Evolutionary conservation across 2,888 invertebrate genomes (phyloP).

Genomic region (Oxycera nigricornis): DNA sequence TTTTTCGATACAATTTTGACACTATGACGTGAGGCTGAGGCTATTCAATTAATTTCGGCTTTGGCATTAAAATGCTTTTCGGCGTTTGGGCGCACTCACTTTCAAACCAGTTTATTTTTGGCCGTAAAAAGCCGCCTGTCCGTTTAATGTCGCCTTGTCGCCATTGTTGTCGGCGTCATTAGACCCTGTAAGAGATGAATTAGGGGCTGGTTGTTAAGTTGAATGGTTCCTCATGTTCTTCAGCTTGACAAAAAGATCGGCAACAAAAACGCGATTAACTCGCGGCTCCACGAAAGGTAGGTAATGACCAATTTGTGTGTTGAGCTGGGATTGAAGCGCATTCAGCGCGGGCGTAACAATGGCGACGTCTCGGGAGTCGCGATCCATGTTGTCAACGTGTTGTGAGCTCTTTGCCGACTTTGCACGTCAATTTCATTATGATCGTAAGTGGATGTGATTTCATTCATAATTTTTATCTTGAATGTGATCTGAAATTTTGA

Average conservation of each 20-base stretch:
- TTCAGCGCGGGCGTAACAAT: background rate
- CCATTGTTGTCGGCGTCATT: background rate
- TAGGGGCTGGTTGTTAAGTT: background rate
- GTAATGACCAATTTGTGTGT: background rate
- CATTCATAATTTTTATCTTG: background rate
- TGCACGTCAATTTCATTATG: background rate
- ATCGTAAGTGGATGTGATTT: background rate
- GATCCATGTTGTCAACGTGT: conserved; percentile 2
- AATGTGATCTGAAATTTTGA: too few species aligned
- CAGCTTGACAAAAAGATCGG: background rate
- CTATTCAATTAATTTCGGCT: background rate
- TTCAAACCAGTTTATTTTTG: background rate
- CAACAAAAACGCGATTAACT: background rate
- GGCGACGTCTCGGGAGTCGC: background rate
- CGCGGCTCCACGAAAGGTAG: background rate
- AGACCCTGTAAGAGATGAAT: background rate
- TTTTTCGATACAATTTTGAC: background rate
- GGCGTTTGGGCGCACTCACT: background rate
- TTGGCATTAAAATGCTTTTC: background rate
- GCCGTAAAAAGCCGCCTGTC: background rate
- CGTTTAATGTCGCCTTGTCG: background rate
- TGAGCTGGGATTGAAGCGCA: background rate
- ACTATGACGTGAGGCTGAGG: background rate
- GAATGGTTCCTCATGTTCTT: background rate
- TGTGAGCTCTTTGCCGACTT: background rate